Conservation (phyloP, 1,140 invertebrate species). For the Saccostrea echinata region DNA sequence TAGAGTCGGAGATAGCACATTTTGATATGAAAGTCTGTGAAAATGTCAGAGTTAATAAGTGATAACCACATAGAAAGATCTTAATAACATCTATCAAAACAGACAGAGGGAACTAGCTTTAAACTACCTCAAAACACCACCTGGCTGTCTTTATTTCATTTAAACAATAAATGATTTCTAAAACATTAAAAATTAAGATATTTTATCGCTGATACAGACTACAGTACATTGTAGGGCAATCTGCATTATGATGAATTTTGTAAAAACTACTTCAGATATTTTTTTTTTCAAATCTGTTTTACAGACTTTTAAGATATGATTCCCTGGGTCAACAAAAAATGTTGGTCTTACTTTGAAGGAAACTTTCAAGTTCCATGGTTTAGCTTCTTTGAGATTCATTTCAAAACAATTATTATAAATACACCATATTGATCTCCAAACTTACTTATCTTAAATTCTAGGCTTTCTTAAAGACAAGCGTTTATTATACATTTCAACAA, state of each 20-base stretch:
- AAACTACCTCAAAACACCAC: not conserved
- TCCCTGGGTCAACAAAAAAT: too few relatives aligned
- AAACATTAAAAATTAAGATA: not conserved
- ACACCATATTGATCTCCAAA: too few relatives aligned
- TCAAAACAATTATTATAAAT: too few relatives aligned
- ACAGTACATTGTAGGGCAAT: not conserved
- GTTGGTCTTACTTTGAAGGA: too few relatives aligned
- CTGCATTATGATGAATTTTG: not conserved
- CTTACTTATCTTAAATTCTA: too few relatives aligned
- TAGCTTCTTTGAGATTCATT: too few relatives aligned
- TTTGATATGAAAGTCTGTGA: constrained; percentile 13
- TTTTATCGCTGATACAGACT: not conserved
- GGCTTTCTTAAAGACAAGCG: too few relatives aligned
- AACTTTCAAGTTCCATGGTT: too few relatives aligned
- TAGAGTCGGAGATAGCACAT: not conserved
- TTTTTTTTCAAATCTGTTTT: too few relatives aligned
- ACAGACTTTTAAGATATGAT: too few relatives aligned
- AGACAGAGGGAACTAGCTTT: not conserved
- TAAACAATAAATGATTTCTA: not conserved
- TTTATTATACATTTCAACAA: too few relatives aligned
- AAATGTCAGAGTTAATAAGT: not conserved
- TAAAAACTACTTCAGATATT: not conserved
- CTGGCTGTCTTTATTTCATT: not conserved
- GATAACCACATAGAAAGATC: not conserved
- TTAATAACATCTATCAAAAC: not conserved